A percentile compares a stretch with the other conserved stretches of the same genome.
Evolutionary conservation across 2,797 vertebrate genomes (phyloP).

Genomic region (Esox lucius): DNA sequence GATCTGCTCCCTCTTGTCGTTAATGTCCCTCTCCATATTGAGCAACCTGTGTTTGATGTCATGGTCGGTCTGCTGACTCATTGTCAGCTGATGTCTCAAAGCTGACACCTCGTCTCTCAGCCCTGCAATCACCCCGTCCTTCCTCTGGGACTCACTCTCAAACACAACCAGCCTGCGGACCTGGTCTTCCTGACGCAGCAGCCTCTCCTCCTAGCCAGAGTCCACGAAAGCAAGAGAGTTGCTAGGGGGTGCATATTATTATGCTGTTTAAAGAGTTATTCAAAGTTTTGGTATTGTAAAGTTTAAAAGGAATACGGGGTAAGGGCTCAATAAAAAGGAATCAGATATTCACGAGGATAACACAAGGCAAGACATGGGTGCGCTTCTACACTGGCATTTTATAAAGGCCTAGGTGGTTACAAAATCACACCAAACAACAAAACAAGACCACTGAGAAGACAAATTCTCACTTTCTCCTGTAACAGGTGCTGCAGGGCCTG

Average conservation of each 20-base stretch:
- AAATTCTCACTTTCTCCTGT: constrained; percentile 58
- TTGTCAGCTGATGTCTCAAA: constrained; percentile 59
- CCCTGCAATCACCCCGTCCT: constrained; percentile 58
- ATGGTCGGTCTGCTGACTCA: constrained; percentile 36
- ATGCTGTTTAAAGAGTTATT: neutral
- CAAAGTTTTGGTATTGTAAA: neutral
- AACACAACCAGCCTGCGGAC: constrained; percentile 42
- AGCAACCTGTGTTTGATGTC: constrained; percentile 52
- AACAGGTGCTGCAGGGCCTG: constrained; percentile 13
- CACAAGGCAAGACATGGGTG: neutral
- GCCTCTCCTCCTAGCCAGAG: constrained; percentile 66
- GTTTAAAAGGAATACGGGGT: neutral
- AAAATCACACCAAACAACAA: neutral
- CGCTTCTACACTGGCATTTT: neutral
- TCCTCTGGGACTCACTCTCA: constrained; percentile 64
- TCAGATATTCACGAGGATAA: neutral
- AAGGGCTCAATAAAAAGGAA: neutral
- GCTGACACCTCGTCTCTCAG: constrained; percentile 64
- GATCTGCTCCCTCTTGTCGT: constrained; percentile 69
- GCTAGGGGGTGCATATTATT: neutral
- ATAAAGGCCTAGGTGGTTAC: neutral
- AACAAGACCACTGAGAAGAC: neutral
- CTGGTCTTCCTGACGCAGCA: constrained; percentile 58
- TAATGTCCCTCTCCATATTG: constrained; percentile 52
- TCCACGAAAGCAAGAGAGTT: neutral